Evolutionary conservation across 2,113 vertebrate genomes (phyloP).

Genomic region (Rhynchopsitta pachyrhyncha): DNA sequence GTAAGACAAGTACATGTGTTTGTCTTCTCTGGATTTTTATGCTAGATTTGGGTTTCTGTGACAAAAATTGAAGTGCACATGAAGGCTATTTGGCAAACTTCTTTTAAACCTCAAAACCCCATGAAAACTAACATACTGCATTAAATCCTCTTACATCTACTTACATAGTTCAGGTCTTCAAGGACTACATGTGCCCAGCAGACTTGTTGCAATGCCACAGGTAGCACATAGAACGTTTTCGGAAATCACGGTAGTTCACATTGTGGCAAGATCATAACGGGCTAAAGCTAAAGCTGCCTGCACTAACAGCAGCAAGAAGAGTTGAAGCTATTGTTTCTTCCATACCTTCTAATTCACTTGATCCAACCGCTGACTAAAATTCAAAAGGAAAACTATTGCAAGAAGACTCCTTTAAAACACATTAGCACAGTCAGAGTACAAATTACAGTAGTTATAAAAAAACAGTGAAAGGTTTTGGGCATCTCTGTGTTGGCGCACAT

Average conservation of each 20-base stretch:
- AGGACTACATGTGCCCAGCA: background rate
- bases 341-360: background rate
- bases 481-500: background rate
- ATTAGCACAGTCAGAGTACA: constrained; percentile 44
- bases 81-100: background rate
- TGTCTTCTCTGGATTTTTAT: background rate
- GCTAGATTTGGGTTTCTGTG: background rate
- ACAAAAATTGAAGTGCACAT: background rate
- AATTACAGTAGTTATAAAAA: constrained; percentile 36
- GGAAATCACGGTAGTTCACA: background rate
- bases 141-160: background rate
- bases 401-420: background rate
- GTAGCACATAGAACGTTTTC: background rate
- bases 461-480: background rate
- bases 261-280: background rate
- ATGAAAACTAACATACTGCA: background rate
- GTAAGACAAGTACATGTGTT: background rate
- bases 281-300: background rate
- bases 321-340: background rate
- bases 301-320: background rate
- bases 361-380: background rate
- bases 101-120: background rate
- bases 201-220: background rate
- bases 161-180: background rate
- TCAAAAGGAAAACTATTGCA: constrained; percentile 15